phyloP scores from a whole-genome alignment of 2,797 vertebrate genomes.

The Megaceryle alcyon region DNA sequence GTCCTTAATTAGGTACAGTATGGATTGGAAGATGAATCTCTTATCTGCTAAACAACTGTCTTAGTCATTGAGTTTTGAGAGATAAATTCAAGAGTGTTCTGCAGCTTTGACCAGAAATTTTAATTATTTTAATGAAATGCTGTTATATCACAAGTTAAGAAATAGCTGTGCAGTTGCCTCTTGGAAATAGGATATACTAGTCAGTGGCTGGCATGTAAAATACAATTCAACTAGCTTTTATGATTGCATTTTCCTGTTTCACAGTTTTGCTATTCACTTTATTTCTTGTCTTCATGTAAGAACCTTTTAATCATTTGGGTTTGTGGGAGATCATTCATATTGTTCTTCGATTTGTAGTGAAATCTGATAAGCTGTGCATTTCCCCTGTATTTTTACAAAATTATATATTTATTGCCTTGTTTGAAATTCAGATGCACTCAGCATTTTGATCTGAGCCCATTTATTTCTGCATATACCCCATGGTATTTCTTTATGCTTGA shows the following conservation, averaged over 20 bases:
- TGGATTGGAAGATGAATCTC: neutral
- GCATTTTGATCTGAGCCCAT: conserved; percentile 21
- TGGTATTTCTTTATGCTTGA: conserved; percentile 29
- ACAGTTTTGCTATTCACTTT: neutral
- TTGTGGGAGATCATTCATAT: neutral
- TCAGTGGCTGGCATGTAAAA: neutral
- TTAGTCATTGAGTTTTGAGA: neutral
- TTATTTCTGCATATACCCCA: neutral
- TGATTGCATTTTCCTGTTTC: neutral
- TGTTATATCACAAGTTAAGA: neutral
- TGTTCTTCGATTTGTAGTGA: neutral
- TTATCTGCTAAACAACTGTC: neutral
- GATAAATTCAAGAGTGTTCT: neutral
- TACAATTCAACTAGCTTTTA: neutral
- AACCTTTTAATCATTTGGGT: neutral
- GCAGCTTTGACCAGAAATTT: neutral
- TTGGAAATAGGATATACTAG: neutral
- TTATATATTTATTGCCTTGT: neutral
- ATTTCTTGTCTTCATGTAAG: neutral
- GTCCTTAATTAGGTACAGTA: neutral
- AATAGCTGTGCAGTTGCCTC: neutral
- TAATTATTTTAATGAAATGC: neutral
- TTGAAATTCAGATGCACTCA: conserved; percentile 18
- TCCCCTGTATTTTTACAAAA: neutral
- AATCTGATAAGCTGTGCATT: conserved; percentile 10